These are phyloP conservation scores for Antechinus stuartii DNA, from an alignment of 2,113 vertebrate species.

Conservation along the genomic window DNA sequence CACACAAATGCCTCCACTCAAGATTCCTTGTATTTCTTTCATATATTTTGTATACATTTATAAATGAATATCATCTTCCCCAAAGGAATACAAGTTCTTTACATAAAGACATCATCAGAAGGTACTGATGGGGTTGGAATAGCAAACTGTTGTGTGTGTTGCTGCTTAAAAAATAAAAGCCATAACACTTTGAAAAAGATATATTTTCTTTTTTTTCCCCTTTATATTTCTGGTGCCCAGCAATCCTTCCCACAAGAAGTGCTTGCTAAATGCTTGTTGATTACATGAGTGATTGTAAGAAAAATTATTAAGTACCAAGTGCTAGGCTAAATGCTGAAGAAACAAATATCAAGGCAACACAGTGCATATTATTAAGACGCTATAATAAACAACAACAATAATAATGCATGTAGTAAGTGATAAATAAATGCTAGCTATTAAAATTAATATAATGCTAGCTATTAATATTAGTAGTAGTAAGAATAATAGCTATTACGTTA, in stretches of 20 bases:
- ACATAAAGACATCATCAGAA: background rate
- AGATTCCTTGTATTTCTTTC: background rate
- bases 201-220: background rate
- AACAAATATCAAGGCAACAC: background rate
- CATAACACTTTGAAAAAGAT: background rate
- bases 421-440: background rate
- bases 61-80: background rate
- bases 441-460: background rate
- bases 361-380: background rate
- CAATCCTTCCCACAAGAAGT: background rate
- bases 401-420: background rate
- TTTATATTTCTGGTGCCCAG: background rate
- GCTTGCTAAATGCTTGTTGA: background rate
- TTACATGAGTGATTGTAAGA: background rate
- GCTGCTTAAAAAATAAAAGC: background rate
- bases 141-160: background rate
- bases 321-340: background rate
- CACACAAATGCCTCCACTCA: background rate
- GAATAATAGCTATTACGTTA: background rate
- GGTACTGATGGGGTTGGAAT: background rate
- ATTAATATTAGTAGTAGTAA: too few relatives aligned
- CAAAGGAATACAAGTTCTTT: background rate
- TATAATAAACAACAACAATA: background rate
- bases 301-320: background rate
- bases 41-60: background rate